Evolutionary conservation across 2,113 vertebrate species (phyloP).

Genomic region (Callipepla squamata): DNA sequence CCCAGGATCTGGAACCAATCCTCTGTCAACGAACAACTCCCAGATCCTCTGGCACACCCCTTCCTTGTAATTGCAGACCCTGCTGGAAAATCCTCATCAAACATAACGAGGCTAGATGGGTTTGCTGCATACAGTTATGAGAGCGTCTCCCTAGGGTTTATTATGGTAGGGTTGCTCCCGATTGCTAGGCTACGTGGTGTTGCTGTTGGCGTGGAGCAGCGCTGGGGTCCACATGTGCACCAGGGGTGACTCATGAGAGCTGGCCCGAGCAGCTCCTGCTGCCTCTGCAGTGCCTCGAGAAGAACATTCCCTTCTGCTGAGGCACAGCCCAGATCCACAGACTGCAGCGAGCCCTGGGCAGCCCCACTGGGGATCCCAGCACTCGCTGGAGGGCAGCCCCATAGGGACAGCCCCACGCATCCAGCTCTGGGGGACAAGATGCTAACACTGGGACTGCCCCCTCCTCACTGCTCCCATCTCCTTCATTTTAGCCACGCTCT

Average conservation of each 20-base stretch:
- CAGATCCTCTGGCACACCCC: background rate
- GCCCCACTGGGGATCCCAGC: fast-evolving
- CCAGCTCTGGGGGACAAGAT: fast-evolving
- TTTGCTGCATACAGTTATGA: background rate
- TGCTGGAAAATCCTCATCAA: constrained; percentile 29
- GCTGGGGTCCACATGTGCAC: constrained; percentile 23
- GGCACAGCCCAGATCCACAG: fast-evolving
- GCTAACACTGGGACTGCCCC: background rate
- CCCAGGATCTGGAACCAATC: background rate
- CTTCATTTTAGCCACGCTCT: background rate
- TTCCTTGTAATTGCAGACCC: fast-evolving
- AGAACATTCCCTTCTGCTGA: constrained; percentile 69
- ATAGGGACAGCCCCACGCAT: fast-evolving
- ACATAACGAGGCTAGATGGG: fast-evolving
- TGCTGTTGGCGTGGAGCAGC: background rate
- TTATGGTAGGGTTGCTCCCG: background rate
- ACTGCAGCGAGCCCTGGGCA: fast-evolving
- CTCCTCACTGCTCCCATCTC: background rate
- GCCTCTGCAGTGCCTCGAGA: background rate
- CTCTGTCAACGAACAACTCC: background rate
- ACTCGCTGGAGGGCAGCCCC: background rate
- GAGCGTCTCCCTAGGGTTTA: background rate
- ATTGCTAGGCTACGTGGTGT: constrained; percentile 30
- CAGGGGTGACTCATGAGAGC: constrained; percentile 32
- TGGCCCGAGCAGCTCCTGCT: background rate